These are phyloP conservation scores for Gila orcuttii DNA, from an alignment of 2,113 vertebrate species.

Conservation along the genomic window DNA sequence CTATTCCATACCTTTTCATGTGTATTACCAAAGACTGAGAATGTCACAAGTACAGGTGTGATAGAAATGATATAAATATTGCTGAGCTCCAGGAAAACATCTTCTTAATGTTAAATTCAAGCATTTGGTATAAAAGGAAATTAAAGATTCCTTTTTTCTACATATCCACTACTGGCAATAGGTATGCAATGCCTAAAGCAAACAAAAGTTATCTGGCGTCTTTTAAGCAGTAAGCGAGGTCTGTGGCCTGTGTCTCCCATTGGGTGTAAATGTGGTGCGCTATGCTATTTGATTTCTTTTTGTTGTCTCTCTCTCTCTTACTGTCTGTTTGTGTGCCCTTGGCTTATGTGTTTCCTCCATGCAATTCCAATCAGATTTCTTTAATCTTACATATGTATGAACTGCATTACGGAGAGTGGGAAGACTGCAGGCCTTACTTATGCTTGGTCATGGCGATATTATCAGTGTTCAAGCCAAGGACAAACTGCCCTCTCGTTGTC, in stretches of 20 bases:
- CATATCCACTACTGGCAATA: background rate
- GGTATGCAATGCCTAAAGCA: background rate
- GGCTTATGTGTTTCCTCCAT: conserved; percentile 37
- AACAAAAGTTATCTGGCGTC: background rate
- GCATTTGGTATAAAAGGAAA: background rate
- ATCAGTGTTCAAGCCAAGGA: conserved; percentile 51
- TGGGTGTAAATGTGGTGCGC: background rate
- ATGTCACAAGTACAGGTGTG: background rate
- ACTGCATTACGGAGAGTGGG: conserved; percentile 2
- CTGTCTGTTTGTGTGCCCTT: conserved; percentile 15
- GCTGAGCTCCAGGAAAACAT: background rate
- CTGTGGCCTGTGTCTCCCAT: conserved; percentile 3
- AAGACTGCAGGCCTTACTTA: conserved; percentile 41
- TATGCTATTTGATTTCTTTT: background rate
- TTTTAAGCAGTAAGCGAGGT: conserved; percentile 13
- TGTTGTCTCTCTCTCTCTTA: background rate
- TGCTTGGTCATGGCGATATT: conserved; percentile 27
- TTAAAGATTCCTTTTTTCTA: background rate
- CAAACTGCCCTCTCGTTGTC: background rate
- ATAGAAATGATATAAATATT: background rate
- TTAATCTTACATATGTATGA: conserved; percentile 56
- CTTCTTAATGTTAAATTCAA: background rate
- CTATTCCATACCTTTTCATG: background rate
- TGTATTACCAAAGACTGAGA: conserved; percentile 15
- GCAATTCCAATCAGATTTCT: conserved; percentile 37